Percentiles rank a stretch among this genome's conserved stretches.
These are phyloP conservation scores for Pagrus major DNA, from an alignment of 2,113 vertebrate genomes.

Conservation along the genomic window DNA sequence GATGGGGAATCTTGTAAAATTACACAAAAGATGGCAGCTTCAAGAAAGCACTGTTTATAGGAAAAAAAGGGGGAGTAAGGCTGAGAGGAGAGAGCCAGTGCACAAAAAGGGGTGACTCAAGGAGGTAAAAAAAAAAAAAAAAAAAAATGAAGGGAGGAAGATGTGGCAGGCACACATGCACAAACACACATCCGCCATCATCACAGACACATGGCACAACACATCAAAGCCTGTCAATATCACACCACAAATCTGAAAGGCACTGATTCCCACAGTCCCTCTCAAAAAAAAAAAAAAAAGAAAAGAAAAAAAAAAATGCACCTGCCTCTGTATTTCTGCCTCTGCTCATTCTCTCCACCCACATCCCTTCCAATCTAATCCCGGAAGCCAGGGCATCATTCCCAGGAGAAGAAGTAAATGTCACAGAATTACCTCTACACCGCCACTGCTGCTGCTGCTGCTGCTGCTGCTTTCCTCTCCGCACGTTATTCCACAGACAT, in stretches of 20 bases:
- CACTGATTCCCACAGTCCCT: slow-evolving; percentile 42
- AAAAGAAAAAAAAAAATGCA: slow-evolving; percentile 47
- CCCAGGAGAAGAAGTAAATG: slow-evolving; percentile 72
- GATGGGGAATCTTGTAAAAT: slow-evolving; percentile 67
- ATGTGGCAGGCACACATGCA: slow-evolving; percentile 25
- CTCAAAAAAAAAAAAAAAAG: background rate
- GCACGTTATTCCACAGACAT: slow-evolving; percentile 68
- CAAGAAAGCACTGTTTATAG: slow-evolving; percentile 4
- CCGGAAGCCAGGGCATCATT: slow-evolving; percentile 74
- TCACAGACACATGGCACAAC: slow-evolving; percentile 53
- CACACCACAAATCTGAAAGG: slow-evolving; percentile 53
- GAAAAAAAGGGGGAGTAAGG: background rate
- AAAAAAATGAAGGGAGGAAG: slow-evolving; percentile 35
- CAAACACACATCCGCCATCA: slow-evolving; percentile 47
- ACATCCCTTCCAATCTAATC: slow-evolving; percentile 72
- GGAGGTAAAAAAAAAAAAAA: slow-evolving; percentile 28
- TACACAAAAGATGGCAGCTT: slow-evolving; percentile 50
- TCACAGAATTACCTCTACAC: slow-evolving; percentile 78
- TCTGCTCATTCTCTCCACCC: slow-evolving; percentile 66
- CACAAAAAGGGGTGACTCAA: slow-evolving; percentile 10
- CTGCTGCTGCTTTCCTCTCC: slow-evolving; percentile 34
- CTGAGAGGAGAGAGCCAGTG: slow-evolving; percentile 18
- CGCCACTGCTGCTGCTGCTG: slow-evolving; percentile 31
- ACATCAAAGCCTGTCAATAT: slow-evolving; percentile 65
- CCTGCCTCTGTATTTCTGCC: slow-evolving; percentile 63